Evolutionary conservation across 2,113 vertebrate genomes (phyloP), one percentile per base, ranked within the genome.

Genomic region (Zosterops japonicus): DNA sequence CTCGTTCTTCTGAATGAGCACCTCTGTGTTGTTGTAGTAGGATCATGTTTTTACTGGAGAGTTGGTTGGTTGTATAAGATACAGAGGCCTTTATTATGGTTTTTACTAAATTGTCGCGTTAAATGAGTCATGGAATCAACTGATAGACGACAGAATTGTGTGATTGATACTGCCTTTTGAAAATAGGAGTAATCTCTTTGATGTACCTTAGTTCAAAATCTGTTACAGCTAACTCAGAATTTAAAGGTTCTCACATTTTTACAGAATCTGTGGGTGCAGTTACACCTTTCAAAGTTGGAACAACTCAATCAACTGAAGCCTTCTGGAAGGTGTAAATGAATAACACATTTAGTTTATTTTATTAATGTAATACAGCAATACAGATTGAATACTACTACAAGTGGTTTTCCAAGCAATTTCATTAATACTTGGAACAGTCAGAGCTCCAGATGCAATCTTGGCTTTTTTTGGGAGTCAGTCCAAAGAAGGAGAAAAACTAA

Each of bases 341-440:
- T 53, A 46, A 44, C 35, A 65, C 20, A 27, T 64, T 83, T 76
- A 50, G 39, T 70, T 81, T 89, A 29, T 63, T 91, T 84, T 93
- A 61, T 68, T 33, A 77, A 47, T 52, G 24, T 84, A 76, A 39
- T 52, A 33, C 47, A 77, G 42, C 6, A 4, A 50, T 50, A 27
- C 49, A 50, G 47, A 84, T 76, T 87, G 72, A 93, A 81, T 67
- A 55, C 31, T 87, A 14, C 24, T 68, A 49, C n/a, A 83, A 79
- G 49, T 94, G 82, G 57, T 93, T 90, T 91, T 93, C 85, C 82
- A 49, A 91, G 92, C 78, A 80, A 72, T 94, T 91, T 95, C 61
- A 76, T 67, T 92, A 83, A 65, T 72, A 60, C n/a, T 93, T 92
- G 88, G 71, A 96, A 70, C 68, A 80, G 35, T 70, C 71, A 63